Evolutionary conservation across 2,113 vertebrate species (phyloP).

Genomic region (Suricata suricatta): DNA sequence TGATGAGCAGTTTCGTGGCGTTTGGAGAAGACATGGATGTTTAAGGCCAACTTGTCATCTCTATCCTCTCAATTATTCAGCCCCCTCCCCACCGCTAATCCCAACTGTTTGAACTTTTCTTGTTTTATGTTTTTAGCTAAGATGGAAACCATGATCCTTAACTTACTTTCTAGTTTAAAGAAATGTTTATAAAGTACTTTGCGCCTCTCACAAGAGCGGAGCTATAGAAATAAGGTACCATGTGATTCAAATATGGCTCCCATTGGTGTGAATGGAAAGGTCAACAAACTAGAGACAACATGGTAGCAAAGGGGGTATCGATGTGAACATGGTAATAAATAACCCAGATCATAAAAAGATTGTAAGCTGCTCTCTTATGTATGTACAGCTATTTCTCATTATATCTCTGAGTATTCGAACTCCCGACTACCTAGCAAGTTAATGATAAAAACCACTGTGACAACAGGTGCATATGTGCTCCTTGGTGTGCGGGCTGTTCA

Average conservation of each 20-base stretch:
- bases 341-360: neutral
- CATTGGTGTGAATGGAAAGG: constrained; percentile 32
- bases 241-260: constrained; percentile 7
- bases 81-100: neutral
- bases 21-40: neutral
- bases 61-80: constrained; percentile 16
- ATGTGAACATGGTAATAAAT: constrained; percentile 9
- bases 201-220: neutral
- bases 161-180: constrained; percentile 42
- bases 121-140: constrained; percentile 9
- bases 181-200: constrained; percentile 52
- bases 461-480: constrained; percentile 37
- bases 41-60: neutral
- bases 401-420: neutral
- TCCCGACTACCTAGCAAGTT: neutral
- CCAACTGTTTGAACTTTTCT: neutral
- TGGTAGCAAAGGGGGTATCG: neutral
- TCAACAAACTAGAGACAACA: constrained; percentile 9
- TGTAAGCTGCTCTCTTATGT: constrained; percentile 2
- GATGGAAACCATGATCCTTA: constrained; percentile 22
- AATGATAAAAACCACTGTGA: neutral
- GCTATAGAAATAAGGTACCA: constrained; percentile 33
- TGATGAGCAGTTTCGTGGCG: neutral
- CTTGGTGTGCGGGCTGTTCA: neutral
- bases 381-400: neutral